phyloP scores from a whole-genome alignment of 2,888 invertebrate species.

The Melanargia galathea region DNA sequence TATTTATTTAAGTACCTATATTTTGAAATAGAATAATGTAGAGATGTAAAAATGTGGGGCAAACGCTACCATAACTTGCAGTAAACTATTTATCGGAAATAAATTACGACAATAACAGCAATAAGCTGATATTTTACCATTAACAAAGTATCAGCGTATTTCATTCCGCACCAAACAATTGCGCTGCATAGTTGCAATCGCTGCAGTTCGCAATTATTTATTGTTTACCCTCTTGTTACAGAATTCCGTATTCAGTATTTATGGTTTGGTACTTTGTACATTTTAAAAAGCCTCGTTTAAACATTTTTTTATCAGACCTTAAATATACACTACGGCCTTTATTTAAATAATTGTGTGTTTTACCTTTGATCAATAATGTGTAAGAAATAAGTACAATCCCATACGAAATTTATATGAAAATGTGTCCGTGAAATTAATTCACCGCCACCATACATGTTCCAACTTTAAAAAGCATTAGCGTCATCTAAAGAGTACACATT shows the following conservation, averaged over 20 bases:
- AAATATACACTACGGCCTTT: background rate
- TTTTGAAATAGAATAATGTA: background rate
- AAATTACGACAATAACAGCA: slow-evolving; percentile 15
- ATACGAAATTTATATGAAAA: too few relatives aligned
- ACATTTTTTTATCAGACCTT: background rate
- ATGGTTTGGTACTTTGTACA: slow-evolving; percentile 14
- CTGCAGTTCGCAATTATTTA: slow-evolving; percentile 18
- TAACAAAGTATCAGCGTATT: slow-evolving; percentile 23
- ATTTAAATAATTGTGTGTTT: background rate
- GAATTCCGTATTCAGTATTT: slow-evolving; percentile 14
- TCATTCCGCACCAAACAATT: slow-evolving; percentile 18
- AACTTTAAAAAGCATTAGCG: too few relatives aligned
- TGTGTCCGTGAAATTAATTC: too few relatives aligned
- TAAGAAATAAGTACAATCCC: too few relatives aligned
- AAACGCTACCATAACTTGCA: background rate
- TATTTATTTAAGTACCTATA: too few relatives aligned
- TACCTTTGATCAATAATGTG: background rate
- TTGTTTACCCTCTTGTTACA: slow-evolving; percentile 24
- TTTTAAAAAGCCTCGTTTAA: slow-evolving; percentile 3
- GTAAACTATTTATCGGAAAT: slow-evolving; percentile 16
- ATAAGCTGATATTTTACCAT: slow-evolving; percentile 24
- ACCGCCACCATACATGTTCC: too few relatives aligned
- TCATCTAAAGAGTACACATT: too few relatives aligned
- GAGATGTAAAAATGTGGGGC: background rate
- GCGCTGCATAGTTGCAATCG: slow-evolving; percentile 21